Percentiles rank a stretch among this genome's conserved stretches.
Evolutionary conservation across 2,888 invertebrate species (phyloP).

Genomic region (Phyllotreta cruciferae): DNA sequence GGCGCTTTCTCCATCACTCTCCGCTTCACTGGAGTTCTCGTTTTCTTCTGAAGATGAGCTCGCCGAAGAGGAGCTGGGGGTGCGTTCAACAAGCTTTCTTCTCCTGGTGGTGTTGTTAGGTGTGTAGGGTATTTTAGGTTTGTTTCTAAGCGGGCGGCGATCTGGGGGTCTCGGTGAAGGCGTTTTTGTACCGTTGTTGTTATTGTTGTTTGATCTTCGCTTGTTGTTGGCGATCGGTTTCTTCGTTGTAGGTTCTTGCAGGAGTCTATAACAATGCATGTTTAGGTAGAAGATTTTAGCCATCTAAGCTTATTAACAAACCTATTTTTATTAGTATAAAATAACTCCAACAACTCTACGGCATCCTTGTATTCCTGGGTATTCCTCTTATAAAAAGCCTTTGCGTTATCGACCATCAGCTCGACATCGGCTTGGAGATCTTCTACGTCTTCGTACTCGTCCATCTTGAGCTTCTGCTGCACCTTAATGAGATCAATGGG

Average conservation of each 20-base stretch:
- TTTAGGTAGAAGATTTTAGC: too few relatives aligned
- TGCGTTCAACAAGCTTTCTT: neutral
- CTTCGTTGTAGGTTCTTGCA: conserved; percentile 51
- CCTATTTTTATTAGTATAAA: conserved; percentile 66
- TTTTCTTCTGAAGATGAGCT: conserved; percentile 41
- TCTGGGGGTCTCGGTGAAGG: neutral
- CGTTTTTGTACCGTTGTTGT: neutral
- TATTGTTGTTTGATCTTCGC: neutral
- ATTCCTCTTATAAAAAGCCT: conserved; percentile 90
- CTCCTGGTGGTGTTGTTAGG: neutral
- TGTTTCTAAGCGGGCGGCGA: neutral
- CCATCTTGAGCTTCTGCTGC: conserved; percentile 96
- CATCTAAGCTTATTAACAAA: conserved; percentile 52
- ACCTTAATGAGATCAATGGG: conserved; percentile 96
- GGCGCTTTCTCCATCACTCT: conserved; percentile 58
- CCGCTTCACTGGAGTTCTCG: conserved; percentile 47
- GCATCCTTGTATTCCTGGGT: conserved; percentile 91
- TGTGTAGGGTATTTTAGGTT: neutral
- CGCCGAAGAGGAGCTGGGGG: neutral
- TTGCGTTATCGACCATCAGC: conserved; percentile 91
- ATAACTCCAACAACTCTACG: conserved; percentile 85
- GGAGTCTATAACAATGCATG: too few relatives aligned
- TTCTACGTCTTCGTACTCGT: conserved; percentile 94
- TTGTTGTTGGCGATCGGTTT: conserved; percentile 7
- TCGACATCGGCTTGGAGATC: conserved; percentile 91